These are phyloP conservation scores for Macaria liturata DNA, from an alignment of 2,888 invertebrate species.

Conservation along the genomic window DNA sequence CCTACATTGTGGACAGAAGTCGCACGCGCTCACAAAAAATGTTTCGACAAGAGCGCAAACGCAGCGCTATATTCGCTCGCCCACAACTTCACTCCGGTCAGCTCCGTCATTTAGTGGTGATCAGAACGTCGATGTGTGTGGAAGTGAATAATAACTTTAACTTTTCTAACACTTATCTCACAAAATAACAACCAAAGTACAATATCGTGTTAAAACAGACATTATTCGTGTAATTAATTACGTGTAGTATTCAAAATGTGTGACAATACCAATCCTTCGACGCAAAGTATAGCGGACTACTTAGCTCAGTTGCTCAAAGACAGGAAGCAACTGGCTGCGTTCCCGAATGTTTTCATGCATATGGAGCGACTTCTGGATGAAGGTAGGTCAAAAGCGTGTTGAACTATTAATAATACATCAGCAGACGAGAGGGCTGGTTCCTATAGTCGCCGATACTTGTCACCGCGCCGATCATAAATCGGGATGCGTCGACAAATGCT, in stretches of 20 bases:
- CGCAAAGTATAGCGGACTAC: slow-evolving; percentile 99
- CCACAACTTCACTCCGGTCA: slow-evolving; percentile 82
- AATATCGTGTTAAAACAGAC: slow-evolving; percentile 70
- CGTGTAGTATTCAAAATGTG: slow-evolving; percentile 77
- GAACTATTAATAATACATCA: slow-evolving; percentile 58
- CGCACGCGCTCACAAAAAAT: slow-evolving; percentile 80
- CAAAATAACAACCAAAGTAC: slow-evolving; percentile 81
- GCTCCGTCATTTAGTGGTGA: slow-evolving; percentile 81
- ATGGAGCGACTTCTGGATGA: slow-evolving; percentile 99
- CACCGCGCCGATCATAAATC: slow-evolving; percentile 73
- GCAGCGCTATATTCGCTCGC: slow-evolving; percentile 80
- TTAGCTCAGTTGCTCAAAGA: slow-evolving; percentile 99
- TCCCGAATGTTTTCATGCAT: slow-evolving; percentile 99
- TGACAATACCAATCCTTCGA: slow-evolving; percentile 87
- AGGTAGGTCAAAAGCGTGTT: slow-evolving; percentile 87
- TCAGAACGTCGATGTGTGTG: slow-evolving; percentile 81
- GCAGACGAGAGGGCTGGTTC: slow-evolving; percentile 46
- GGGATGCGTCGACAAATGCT: slow-evolving; percentile 79
- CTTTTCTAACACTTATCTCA: slow-evolving; percentile 80
- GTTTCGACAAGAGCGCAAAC: slow-evolving; percentile 74
- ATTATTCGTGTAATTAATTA: slow-evolving; percentile 75
- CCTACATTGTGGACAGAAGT: slow-evolving; percentile 74
- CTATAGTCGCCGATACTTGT: slow-evolving; percentile 62
- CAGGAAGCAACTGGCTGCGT: slow-evolving; percentile 99
- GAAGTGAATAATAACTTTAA: slow-evolving; percentile 82